Conservation (phyloP, 2,113 vertebrate species). For the Micronycteris hirsuta region DNA sequence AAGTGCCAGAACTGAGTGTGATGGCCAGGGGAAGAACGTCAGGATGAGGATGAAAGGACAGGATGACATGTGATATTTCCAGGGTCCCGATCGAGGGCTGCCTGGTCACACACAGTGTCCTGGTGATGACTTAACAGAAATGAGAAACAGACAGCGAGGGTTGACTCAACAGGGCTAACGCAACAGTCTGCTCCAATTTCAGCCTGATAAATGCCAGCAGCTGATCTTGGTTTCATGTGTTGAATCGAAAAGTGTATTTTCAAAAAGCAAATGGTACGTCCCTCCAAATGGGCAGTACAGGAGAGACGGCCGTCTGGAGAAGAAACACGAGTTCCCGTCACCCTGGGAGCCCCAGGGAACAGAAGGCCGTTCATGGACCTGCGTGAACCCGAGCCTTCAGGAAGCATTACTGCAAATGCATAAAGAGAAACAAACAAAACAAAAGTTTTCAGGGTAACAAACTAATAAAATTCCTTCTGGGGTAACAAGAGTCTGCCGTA, state of each 20-base stretch:
- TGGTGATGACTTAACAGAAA: background rate
- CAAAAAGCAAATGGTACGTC: background rate
- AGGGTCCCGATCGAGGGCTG: background rate
- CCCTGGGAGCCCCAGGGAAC: background rate
- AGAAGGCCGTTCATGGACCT: background rate
- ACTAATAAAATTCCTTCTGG: background rate
- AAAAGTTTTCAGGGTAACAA: background rate
- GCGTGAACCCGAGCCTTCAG: rapidly evolving
- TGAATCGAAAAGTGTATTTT: background rate
- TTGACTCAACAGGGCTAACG: background rate
- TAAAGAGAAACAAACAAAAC: background rate
- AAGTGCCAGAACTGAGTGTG: background rate
- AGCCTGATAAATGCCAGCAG: background rate
- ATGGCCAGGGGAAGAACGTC: background rate
- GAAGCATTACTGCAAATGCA: background rate
- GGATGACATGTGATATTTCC: background rate
- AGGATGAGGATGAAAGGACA: background rate
- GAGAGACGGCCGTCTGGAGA: background rate
- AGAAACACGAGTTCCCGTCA: background rate
- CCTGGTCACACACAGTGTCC: background rate
- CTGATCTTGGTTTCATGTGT: background rate
- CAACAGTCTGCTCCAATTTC: background rate
- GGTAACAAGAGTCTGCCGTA: background rate
- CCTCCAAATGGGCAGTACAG: background rate
- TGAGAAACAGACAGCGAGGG: background rate